phyloP scores from a whole-genome alignment of 2,888 invertebrate genomes.

The Aspidiotus rigidus region DNA sequence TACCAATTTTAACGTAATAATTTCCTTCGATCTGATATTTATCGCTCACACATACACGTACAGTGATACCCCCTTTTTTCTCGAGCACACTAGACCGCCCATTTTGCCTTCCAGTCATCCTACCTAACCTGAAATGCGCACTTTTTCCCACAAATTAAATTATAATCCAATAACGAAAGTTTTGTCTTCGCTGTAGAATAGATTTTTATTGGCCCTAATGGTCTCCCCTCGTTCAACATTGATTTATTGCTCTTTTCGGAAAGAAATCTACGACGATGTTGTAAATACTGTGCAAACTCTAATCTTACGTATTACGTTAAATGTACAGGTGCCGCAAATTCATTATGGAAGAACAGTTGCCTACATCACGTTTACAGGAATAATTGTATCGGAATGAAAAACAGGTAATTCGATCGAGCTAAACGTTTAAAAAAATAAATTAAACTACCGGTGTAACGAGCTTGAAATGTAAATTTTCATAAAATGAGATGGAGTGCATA shows the following conservation, averaged over 20 bases:
- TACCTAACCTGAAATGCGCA: neutral
- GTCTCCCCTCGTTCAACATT: neutral
- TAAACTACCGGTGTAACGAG: too few species aligned
- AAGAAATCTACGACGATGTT: too few species aligned
- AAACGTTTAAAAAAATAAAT: too few species aligned
- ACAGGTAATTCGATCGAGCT: too few species aligned
- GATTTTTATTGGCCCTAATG: neutral
- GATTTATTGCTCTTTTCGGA: neutral
- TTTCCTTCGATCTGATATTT: conserved; percentile 11
- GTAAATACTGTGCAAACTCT: too few species aligned
- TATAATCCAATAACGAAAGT: neutral
- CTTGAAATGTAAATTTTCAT: too few species aligned
- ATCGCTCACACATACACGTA: neutral
- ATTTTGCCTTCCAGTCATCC: neutral
- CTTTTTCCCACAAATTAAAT: neutral
- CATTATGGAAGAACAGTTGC: too few species aligned
- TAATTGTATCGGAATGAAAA: too few species aligned
- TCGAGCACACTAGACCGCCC: neutral
- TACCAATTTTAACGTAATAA: conserved; percentile 13
- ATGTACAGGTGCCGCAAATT: too few species aligned
- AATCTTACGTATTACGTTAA: too few species aligned
- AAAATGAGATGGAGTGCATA: too few species aligned
- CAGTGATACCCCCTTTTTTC: neutral
- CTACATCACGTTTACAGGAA: too few species aligned
- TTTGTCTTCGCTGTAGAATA: neutral